Evolutionary conservation across 1,140 invertebrate species (phyloP).

Genomic region (Drosophila setifemur): DNA sequence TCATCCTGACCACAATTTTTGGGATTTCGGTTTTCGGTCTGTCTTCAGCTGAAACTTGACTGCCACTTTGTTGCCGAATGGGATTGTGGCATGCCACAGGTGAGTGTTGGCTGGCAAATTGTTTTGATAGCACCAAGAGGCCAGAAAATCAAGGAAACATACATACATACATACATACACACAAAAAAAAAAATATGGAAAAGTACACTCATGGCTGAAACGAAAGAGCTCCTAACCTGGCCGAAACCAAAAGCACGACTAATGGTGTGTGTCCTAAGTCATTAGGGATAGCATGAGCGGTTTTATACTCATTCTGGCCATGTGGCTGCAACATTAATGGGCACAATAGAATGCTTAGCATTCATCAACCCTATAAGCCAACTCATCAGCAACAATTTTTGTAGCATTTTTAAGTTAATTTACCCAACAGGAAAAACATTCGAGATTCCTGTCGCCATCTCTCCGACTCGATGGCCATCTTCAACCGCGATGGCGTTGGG

Average conservation of each 20-base stretch:
- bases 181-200: no score
- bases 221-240: slow-evolving; percentile 7
- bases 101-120: slow-evolving; percentile 44
- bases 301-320: slow-evolving; percentile 23
- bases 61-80: slow-evolving; percentile 26
- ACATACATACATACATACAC: background rate
- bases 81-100: slow-evolving; percentile 40
- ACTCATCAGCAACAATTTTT: slow-evolving; percentile 78
- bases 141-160: slow-evolving; percentile 25
- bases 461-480: slow-evolving; percentile 2
- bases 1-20: background rate
- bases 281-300: slow-evolving; percentile 42
- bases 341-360: slow-evolving; percentile 54
- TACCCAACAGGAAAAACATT: slow-evolving; percentile 80
- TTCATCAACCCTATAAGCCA: slow-evolving; percentile 74
- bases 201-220: background rate
- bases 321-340: slow-evolving; percentile 34
- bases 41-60: slow-evolving; percentile 45
- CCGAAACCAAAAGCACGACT: slow-evolving; percentile 24
- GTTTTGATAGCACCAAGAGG: slow-evolving; percentile 42
- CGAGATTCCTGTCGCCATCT: slow-evolving; percentile 53
- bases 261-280: slow-evolving; percentile 47
- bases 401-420: slow-evolving; percentile 82
- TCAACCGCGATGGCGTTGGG: background rate
- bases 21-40: slow-evolving; percentile 10